phyloP scores from a whole-genome alignment of 2,113 vertebrate species.

The Axis porcinus region DNA sequence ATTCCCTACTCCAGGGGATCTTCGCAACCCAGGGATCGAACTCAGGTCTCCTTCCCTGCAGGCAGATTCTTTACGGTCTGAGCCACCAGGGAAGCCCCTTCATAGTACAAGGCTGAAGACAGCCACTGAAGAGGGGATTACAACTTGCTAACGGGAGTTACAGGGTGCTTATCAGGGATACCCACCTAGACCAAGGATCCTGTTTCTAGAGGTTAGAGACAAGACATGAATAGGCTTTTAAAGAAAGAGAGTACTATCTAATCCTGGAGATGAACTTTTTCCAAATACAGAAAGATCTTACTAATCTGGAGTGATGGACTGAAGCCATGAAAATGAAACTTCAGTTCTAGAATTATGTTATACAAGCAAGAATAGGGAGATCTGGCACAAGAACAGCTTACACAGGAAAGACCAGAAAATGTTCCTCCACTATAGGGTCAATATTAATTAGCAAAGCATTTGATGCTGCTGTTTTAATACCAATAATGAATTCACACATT shows the following conservation, averaged over 20 bases:
- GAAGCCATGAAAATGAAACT: not conserved
- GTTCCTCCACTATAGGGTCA: not conserved
- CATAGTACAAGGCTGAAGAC: not conserved
- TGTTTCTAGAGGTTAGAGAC: not conserved
- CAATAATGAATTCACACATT: not conserved
- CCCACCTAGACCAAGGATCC: not conserved
- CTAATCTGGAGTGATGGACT: not conserved
- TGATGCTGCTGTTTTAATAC: not conserved
- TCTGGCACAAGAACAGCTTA: not conserved
- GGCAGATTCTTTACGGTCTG: not conserved
- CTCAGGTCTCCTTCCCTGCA: not conserved
- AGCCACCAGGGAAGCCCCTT: not conserved
- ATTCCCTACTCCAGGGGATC: not conserved
- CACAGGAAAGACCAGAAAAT: not conserved
- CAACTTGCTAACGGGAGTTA: not conserved
- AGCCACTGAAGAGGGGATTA: not conserved
- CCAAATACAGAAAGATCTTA: not conserved
- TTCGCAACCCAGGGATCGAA: not conserved
- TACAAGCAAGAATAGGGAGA: not conserved
- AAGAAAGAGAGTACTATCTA: not conserved
- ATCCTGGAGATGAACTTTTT: not conserved
- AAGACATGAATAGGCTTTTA: not conserved
- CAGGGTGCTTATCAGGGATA: not conserved
- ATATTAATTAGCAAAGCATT: slow-evolving; percentile 18
- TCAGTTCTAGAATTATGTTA: not conserved